Evolutionary conservation across 2,113 vertebrate species (phyloP).

Genomic region (Octodon degus): DNA sequence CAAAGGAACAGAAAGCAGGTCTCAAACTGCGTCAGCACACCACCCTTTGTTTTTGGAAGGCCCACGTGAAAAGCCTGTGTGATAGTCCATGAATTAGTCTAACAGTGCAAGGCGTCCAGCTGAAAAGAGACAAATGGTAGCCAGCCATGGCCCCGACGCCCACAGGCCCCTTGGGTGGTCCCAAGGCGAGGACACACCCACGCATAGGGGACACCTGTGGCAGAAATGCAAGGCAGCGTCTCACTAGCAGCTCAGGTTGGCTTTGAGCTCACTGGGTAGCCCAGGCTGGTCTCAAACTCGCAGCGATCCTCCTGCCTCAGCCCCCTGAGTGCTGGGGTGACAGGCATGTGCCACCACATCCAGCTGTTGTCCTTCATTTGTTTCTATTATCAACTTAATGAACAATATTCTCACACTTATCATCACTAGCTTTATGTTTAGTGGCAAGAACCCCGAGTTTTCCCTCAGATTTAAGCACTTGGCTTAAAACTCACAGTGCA

Average conservation of each 20-base stretch:
- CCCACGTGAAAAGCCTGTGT: slow-evolving; percentile 3
- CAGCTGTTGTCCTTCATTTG: not conserved
- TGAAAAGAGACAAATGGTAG: not conserved
- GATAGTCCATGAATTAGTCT: not conserved
- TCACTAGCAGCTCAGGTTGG: too few species aligned
- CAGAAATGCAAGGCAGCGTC: not conserved
- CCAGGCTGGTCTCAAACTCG: too few species aligned
- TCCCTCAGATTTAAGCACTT: not conserved
- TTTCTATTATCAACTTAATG: not conserved
- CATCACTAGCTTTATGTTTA: not conserved
- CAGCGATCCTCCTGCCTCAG: too few species aligned
- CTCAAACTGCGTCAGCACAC: not conserved
- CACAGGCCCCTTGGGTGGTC: not conserved
- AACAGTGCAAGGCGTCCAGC: slow-evolving; percentile 18
- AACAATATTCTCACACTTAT: slow-evolving; percentile 5
- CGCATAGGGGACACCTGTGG: not conserved
- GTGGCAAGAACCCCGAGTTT: not conserved
- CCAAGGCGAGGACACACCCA: not conserved
- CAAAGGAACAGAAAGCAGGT: slow-evolving; percentile 7
- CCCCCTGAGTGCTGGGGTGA: too few species aligned
- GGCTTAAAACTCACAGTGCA: not conserved
- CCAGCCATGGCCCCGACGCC: not conserved
- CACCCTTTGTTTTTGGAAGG: not conserved
- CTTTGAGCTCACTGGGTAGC: too few species aligned
- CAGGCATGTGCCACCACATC: too few species aligned